Percentiles rank a stretch among this genome's conserved stretches.
Conservation (phyloP, 2,113 vertebrate genomes). For the Murina feae region DNA sequence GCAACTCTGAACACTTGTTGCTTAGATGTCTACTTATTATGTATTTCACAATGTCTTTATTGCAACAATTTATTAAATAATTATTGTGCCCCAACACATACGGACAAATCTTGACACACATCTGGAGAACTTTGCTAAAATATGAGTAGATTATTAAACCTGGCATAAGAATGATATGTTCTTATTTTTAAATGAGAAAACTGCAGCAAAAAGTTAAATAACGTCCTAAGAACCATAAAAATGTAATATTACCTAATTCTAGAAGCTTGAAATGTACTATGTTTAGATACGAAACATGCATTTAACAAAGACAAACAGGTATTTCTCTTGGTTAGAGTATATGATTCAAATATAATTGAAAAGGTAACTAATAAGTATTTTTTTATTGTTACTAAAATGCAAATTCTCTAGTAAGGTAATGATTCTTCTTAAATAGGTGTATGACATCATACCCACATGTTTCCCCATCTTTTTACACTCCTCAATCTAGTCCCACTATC, state of each 20-base stretch:
- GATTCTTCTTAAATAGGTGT: background rate
- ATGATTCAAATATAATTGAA: conserved; percentile 7
- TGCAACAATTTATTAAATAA: conserved; percentile 17
- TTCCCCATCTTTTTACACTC: background rate
- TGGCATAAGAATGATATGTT: conserved; percentile 32
- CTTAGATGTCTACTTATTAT: conserved; percentile 52
- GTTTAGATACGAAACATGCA: background rate
- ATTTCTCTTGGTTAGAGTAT: background rate
- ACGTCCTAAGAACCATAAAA: background rate
- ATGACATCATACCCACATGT: background rate
- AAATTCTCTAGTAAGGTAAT: background rate
- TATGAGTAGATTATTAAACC: conserved; percentile 26
- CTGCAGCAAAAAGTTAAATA: background rate
- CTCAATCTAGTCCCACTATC: background rate
- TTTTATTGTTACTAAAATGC: background rate
- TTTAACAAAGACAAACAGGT: conserved; percentile 6
- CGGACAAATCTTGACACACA: conserved; percentile 10
- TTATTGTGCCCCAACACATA: background rate
- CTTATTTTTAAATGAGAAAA: background rate
- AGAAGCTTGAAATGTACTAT: background rate
- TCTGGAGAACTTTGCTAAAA: conserved; percentile 37
- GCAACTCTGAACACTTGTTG: conserved; percentile 20
- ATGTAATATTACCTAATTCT: background rate
- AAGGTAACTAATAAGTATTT: conserved; percentile 19
- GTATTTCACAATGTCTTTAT: conserved; percentile 34